A percentile compares a stretch with the other conserved stretches of the same genome.
Conservation (phyloP, 2,797 vertebrate species). For the Takifugu ocellatus region DNA sequence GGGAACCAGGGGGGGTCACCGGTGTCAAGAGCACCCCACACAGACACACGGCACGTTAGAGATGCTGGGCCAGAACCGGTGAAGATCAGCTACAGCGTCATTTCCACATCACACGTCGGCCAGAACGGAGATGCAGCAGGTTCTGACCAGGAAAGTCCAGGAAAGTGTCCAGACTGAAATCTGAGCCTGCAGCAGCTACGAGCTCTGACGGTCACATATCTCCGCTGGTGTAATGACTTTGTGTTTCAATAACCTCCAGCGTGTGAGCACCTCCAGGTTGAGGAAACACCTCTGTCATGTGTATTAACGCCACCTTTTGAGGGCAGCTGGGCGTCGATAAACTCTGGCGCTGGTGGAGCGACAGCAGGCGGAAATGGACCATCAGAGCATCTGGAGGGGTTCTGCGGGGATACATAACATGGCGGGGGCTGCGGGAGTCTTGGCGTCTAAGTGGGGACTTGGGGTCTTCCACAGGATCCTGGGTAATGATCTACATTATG, state of each 20-base stretch:
- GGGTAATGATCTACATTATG: slow-evolving; percentile 77
- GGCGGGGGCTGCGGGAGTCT: slow-evolving; percentile 55
- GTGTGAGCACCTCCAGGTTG: slow-evolving; percentile 58
- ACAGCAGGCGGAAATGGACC: slow-evolving; percentile 63
- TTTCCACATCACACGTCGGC: too few species aligned
- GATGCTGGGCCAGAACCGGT: too few species aligned
- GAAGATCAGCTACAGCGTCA: too few species aligned
- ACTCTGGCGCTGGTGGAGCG: slow-evolving; percentile 50
- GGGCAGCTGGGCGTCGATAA: slow-evolving; percentile 74
- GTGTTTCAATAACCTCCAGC: slow-evolving; percentile 60
- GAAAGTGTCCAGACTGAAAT: background rate
- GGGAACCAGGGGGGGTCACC: too few species aligned
- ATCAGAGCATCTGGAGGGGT: slow-evolving; percentile 64
- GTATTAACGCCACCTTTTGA: slow-evolving; percentile 68
- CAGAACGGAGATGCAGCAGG: too few species aligned
- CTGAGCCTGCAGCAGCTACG: background rate
- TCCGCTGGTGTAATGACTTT: slow-evolving; percentile 62
- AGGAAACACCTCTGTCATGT: slow-evolving; percentile 50
- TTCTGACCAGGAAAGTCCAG: too few species aligned
- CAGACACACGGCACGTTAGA: too few species aligned
- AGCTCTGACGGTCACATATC: slow-evolving; percentile 38
- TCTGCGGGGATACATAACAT: slow-evolving; percentile 67
- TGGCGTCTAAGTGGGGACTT: slow-evolving; percentile 59
- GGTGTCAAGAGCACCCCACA: too few species aligned
- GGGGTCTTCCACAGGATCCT: slow-evolving; percentile 69